A percentile compares a stretch with the other conserved stretches of the same genome.
Conservation (phyloP, 2,797 vertebrate genomes). For the Gambelia wislizenii region DNA sequence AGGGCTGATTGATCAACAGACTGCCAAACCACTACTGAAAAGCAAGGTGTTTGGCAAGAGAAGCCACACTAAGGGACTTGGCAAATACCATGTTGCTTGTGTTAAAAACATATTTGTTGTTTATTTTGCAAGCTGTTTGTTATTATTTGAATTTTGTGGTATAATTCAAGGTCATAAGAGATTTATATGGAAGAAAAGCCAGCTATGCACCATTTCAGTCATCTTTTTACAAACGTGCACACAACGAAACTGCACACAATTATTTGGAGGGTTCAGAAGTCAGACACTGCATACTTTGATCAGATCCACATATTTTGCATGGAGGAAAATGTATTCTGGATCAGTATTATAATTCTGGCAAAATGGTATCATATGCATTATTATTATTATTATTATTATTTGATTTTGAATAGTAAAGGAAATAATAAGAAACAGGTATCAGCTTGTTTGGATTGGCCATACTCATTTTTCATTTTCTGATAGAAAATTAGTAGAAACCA, state of each 20-base stretch:
- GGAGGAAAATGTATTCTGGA: neutral
- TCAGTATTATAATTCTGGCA: neutral
- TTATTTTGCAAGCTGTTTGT: neutral
- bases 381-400: no score
- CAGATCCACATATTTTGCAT: neutral
- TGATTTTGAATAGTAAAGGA: slow-evolving; percentile 14
- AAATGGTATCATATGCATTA: neutral
- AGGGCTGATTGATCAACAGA: neutral
- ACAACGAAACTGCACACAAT: neutral
- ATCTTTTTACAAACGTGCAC: slow-evolving; percentile 5
- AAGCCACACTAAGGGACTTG: neutral
- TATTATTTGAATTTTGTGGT: neutral
- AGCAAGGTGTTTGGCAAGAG: neutral
- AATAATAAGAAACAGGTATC: neutral
- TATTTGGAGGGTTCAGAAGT: neutral
- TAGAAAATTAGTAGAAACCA: neutral
- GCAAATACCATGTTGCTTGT: neutral
- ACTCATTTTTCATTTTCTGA: neutral
- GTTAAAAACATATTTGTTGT: neutral
- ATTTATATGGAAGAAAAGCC: neutral
- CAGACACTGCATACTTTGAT: neutral
- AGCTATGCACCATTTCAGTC: slow-evolving; percentile 14
- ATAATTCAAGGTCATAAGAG: slow-evolving; percentile 22
- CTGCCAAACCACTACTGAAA: slow-evolving; percentile 21
- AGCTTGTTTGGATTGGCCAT: neutral